These are phyloP conservation scores for Sinonovacula constricta DNA, from an alignment of 1,140 invertebrate species.

Conservation along the genomic window DNA sequence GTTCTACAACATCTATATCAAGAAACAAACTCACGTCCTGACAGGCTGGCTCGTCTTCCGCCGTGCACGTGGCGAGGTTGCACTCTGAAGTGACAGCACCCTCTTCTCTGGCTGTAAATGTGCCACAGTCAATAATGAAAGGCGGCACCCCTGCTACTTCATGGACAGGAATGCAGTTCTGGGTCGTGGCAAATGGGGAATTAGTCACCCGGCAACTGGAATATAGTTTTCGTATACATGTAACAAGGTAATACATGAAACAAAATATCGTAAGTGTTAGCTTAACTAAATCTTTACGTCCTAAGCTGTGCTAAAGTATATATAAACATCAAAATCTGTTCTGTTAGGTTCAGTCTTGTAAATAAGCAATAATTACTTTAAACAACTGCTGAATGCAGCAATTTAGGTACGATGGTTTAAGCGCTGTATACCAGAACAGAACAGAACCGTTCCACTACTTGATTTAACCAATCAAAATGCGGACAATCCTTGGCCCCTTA, in stretches of 20 bases:
- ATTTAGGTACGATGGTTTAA: no score
- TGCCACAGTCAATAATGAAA: constrained; percentile 6
- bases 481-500: no score
- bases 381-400: no score
- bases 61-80: neutral
- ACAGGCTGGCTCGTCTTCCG: neutral
- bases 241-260: neutral
- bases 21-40: constrained; percentile 23
- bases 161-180: neutral
- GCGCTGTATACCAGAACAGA: no score
- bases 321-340: no score
- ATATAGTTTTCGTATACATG: neutral
- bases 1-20: no score
- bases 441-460: no score
- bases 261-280: neutral
- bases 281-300: neutral
- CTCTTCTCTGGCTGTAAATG: neutral
- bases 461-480: no score
- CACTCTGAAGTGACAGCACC: neutral
- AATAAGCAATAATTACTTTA: no score
- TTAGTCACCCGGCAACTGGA: constrained; percentile 10
- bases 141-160: neutral
- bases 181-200: neutral
- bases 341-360: no score
- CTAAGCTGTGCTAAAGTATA: neutral